phyloP scores from a whole-genome alignment of 2,797 vertebrate genomes.

The Sebastes diaconus region DNA sequence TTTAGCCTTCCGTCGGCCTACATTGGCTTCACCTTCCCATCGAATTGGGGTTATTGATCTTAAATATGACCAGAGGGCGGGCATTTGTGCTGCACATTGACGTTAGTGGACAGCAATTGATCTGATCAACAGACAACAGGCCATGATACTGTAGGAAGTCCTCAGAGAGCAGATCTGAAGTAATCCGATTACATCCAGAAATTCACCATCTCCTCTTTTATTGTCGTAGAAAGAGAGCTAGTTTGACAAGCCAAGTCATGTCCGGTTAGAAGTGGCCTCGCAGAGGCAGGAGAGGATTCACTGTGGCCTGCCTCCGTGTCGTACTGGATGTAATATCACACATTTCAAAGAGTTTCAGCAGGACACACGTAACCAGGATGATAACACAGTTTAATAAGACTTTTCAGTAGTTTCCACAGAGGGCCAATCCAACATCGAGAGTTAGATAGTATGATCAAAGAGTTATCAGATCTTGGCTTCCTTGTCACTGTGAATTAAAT shows the following conservation, averaged over 20 bases:
- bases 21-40: slow-evolving; percentile 27
- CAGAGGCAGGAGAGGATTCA: slow-evolving; percentile 5
- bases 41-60: slow-evolving; percentile 52
- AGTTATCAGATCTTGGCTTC: slow-evolving; percentile 34
- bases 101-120: slow-evolving; percentile 38
- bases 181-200: slow-evolving; percentile 43
- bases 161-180: slow-evolving; percentile 23
- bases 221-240: background rate
- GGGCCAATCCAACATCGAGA: slow-evolving; percentile 20
- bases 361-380: slow-evolving; percentile 31
- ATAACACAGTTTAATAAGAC: slow-evolving; percentile 48
- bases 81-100: slow-evolving; percentile 26
- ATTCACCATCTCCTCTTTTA: slow-evolving; percentile 4
- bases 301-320: slow-evolving; percentile 6
- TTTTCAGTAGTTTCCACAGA: slow-evolving; percentile 19
- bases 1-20: background rate
- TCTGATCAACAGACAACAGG: slow-evolving; percentile 36
- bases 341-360: slow-evolving; percentile 35
- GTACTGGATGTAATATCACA: slow-evolving; percentile 26
- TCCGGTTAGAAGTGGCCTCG: slow-evolving; percentile 11
- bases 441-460: slow-evolving; percentile 31
- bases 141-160: slow-evolving; percentile 15
- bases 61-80: slow-evolving; percentile 36
- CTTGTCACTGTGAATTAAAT: slow-evolving; percentile 27
- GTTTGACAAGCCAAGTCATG: slow-evolving; percentile 15